Evolutionary conservation across 1,140 invertebrate genomes (phyloP).

Genomic region (Drosophila athabasca): DNA sequence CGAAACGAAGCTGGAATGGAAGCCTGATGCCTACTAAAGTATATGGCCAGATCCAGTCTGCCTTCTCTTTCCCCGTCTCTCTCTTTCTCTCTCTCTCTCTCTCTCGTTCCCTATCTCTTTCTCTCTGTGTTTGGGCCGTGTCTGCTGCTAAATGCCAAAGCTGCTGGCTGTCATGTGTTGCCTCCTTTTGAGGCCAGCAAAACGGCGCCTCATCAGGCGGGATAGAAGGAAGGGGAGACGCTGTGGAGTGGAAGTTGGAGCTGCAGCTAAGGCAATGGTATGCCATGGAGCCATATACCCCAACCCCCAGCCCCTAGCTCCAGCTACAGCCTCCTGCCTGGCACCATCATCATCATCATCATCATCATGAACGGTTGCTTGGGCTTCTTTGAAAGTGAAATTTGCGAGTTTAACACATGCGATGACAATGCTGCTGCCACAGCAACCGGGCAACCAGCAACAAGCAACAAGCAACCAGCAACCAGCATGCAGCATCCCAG

Average conservation of each 20-base stretch:
- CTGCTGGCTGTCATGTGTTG: conserved; percentile 58
- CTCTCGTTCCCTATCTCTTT: no score
- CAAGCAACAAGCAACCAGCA: no score
- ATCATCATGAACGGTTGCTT: conserved; percentile 39
- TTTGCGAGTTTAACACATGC: conserved; percentile 59
- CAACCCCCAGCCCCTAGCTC: conserved; percentile 1
- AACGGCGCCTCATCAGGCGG: conserved; percentile 49
- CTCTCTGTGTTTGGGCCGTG: conserved; percentile 15
- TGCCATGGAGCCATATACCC: conserved; percentile 16
- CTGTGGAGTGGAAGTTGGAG: conserved; percentile 30
- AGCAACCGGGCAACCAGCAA: neutral
- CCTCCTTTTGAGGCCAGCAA: conserved; percentile 63
- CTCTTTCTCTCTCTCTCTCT: neutral
- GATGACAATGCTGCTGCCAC: conserved; percentile 18
- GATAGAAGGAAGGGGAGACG: neutral
- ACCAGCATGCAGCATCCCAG: no score
- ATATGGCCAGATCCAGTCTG: conserved; percentile 40
- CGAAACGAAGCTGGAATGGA: neutral
- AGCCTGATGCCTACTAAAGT: neutral
- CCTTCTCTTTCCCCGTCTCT: neutral
- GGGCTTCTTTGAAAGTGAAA: conserved; percentile 73
- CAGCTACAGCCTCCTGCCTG: neutral
- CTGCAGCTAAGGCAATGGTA: conserved; percentile 29
- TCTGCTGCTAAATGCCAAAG: conserved; percentile 64
- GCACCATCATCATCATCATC: conserved; percentile 33